Percentiles rank a stretch among this genome's conserved stretches.
Evolutionary conservation across 37 sponge, comb jelly and placozoan genomes (phyloP).

Genomic region (Oopsacas minuta): DNA sequence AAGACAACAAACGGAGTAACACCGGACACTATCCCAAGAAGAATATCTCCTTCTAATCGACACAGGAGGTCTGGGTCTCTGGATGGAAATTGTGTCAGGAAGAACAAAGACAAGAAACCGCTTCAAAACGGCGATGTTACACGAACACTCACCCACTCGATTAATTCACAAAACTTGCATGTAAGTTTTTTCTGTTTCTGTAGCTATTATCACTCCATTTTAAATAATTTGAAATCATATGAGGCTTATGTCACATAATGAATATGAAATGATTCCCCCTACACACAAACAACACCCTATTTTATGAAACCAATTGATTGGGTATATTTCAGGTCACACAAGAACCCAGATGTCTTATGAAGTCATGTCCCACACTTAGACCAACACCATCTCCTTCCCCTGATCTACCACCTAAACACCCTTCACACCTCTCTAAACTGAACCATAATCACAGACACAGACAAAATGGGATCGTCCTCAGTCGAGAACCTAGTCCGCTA

Average conservation of each 20-base stretch:
- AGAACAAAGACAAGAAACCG: not conserved
- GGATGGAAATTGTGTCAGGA: not conserved
- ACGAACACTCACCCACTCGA: not conserved
- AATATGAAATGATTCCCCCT: too few relatives aligned
- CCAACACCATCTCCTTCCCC: not conserved
- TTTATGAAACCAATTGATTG: too few relatives aligned
- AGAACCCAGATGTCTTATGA: not conserved
- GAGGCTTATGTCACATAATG: too few relatives aligned
- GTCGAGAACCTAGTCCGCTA: not conserved
- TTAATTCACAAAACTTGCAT: not conserved
- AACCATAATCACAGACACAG: not conserved
- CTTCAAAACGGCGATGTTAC: not conserved
- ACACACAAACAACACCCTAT: too few relatives aligned
- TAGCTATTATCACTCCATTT: too few relatives aligned
- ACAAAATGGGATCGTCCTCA: not conserved
- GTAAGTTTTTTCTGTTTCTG: too few relatives aligned
- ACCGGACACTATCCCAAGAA: not conserved
- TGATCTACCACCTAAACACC: slow-evolving; percentile 4
- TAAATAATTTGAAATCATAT: too few relatives aligned
- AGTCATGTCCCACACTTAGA: not conserved
- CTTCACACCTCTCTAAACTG: slow-evolving; percentile 11
- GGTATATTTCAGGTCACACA: not conserved
- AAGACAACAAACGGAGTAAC: not conserved
- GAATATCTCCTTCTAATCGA: not conserved
- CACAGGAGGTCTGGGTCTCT: not conserved